phyloP scores from a whole-genome alignment of 2,113 vertebrate species.

The Epinephelus cyanopodus region DNA sequence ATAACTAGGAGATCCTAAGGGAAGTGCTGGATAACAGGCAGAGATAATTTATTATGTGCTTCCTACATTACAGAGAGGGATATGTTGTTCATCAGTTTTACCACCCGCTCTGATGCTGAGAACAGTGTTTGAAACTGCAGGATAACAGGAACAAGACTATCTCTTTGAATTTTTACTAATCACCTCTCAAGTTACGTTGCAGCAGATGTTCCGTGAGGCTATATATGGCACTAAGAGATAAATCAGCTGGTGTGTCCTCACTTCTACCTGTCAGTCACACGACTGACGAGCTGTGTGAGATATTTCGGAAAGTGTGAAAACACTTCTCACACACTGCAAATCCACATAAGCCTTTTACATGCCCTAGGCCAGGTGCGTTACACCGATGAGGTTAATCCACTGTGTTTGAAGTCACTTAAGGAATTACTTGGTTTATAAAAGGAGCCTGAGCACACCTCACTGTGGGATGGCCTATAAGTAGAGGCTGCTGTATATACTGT shows the following conservation, averaged over 20 bases:
- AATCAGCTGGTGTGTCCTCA: conserved; percentile 8
- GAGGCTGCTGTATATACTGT: conserved; percentile 22
- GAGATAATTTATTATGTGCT: conserved; percentile 1
- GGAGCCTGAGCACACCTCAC: neutral
- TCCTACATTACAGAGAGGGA: conserved; percentile 9
- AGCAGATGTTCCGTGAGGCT: conserved; percentile 28
- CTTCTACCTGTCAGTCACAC: conserved; percentile 38
- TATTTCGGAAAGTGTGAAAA: conserved; percentile 42
- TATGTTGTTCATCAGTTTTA: conserved; percentile 4
- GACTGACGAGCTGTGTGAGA: conserved; percentile 23
- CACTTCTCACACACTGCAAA: conserved; percentile 36
- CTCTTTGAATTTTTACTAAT: conserved; percentile 4
- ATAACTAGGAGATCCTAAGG: conserved; percentile 38
- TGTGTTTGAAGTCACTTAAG: conserved; percentile 54
- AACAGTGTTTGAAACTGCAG: conserved; percentile 18
- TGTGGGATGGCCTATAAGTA: neutral
- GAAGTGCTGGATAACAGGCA: conserved; percentile 38
- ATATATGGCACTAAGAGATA: conserved; percentile 21
- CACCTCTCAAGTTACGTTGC: conserved; percentile 16
- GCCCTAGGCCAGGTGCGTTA: conserved; percentile 30
- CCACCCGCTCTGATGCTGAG: neutral
- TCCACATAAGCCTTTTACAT: conserved; percentile 61
- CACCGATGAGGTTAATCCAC: conserved; percentile 51
- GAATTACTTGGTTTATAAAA: conserved; percentile 32
- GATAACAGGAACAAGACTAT: conserved; percentile 12